Evolutionary conservation across 2,113 vertebrate species (phyloP), one percentile per base, ranked within the genome.

Genomic region (Hippoglossus stenolepis): DNA sequence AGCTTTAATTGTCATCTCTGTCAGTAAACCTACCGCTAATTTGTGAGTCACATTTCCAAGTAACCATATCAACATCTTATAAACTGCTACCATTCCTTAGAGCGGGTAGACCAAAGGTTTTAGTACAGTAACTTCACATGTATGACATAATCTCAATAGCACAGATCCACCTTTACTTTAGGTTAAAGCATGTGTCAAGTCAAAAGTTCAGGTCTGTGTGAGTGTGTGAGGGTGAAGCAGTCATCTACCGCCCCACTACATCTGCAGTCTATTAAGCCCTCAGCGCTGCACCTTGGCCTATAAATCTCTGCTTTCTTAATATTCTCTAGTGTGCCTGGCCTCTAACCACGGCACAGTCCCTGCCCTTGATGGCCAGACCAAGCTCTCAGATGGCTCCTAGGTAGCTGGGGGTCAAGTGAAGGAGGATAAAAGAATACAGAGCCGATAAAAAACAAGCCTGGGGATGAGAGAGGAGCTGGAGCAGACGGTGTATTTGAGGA

Each of bases 201-300:
- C 79, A 80, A 82, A 78, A 53, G 73, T 84, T 79, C 72, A 80
- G 15, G 10, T 73, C 47, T 65, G 28, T 65, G 65, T 78, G 49
- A 65, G 69, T 23, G 21, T 57, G 62, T 65, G 23, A 28, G 57
- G 70, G 51, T 65, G 68, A 72, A 58, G 21, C 31, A 2, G 49
- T 58, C 67, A 0, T 65, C 68, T 45, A 31, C 28, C 5, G 28
- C 28, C 28, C 28, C 28, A 31, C 31, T 7, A 63, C 83, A 77
- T 86, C 78, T 87, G 88, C 63, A 62, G 24, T 64, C 79, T 73
- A 72, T 81, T 79, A 83, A 84, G 49, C 80, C 75, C 68, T 83
- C 65, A 79, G 65, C 65, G 0, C 73, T 64, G 24, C 67, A 77
- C 67, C 72, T 75, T 23, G 63, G 64, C 1, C 61, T 57, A 82